Percentiles rank a stretch among this genome's conserved stretches.
These are phyloP conservation scores for Champsocephalus gunnari DNA, from an alignment of 2,797 vertebrate genomes.

Conservation along the genomic window DNA sequence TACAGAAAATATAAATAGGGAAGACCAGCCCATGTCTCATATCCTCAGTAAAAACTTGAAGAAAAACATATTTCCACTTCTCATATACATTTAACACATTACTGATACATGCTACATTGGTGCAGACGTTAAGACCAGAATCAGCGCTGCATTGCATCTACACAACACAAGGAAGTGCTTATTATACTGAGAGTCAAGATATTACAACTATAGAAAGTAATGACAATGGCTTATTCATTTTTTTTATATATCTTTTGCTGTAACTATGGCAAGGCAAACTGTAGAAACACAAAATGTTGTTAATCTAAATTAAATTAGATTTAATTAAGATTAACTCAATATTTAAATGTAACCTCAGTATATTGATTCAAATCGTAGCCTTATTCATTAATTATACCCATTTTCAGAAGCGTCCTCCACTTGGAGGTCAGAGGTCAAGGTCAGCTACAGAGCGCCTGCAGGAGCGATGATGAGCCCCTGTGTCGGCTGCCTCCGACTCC, in stretches of 20 bases:
- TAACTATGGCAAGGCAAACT: no score
- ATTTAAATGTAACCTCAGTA: no score
- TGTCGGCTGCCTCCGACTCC: slow-evolving; percentile 25
- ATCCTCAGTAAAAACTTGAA: background rate
- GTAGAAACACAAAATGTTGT: no score
- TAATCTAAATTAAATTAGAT: no score
- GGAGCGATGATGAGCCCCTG: background rate
- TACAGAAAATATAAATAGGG: background rate
- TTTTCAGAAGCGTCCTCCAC: background rate
- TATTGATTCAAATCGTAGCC: no score
- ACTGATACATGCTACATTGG: background rate
- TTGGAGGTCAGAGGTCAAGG: slow-evolving; percentile 35
- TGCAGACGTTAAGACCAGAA: background rate
- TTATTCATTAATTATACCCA: background rate
- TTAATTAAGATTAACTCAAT: no score
- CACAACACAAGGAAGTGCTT: background rate
- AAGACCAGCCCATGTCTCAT: background rate
- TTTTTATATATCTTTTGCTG: no score
- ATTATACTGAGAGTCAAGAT: background rate
- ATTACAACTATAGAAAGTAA: background rate
- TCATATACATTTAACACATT: background rate
- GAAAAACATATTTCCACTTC: background rate
- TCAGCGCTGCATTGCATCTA: background rate
- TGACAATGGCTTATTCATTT: no score
- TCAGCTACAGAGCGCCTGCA: background rate